A percentile compares a stretch with the other conserved stretches of the same genome.
phyloP scores from a whole-genome alignment of 1,140 invertebrate genomes.

The Drosophila equinoxialis region DNA sequence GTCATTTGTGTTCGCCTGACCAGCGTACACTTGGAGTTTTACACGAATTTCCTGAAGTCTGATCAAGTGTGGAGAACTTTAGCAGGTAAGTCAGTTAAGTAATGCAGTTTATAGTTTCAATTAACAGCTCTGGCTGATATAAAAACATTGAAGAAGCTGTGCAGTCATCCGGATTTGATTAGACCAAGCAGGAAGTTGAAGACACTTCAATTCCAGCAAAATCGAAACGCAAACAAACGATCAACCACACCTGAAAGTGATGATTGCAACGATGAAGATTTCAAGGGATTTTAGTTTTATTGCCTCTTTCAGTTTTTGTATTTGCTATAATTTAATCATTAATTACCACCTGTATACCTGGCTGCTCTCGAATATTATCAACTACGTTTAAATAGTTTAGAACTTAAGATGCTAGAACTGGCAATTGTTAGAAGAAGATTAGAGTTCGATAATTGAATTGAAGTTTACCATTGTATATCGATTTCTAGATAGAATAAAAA shows the following conservation, averaged over 20 bases:
- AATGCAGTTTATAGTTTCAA: background rate
- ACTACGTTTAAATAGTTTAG: slow-evolving; percentile 1
- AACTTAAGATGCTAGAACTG: background rate
- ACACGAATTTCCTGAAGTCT: slow-evolving; percentile 94
- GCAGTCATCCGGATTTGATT: slow-evolving; percentile 97
- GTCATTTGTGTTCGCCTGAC: slow-evolving; percentile 97
- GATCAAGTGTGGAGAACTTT: slow-evolving; percentile 89
- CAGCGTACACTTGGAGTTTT: slow-evolving; percentile 91
- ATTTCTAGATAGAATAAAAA: background rate
- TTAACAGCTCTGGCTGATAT: slow-evolving; percentile 94
- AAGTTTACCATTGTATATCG: background rate
- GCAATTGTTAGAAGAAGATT: background rate
- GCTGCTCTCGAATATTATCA: background rate
- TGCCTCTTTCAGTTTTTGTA: slow-evolving; percentile 51
- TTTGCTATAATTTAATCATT: slow-evolving; percentile 36
- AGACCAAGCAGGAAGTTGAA: background rate
- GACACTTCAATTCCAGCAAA: background rate
- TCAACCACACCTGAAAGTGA: slow-evolving; percentile 27
- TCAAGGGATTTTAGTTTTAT: slow-evolving; percentile 58
- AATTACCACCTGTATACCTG: slow-evolving; percentile 16
- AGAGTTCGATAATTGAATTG: background rate
- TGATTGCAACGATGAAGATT: slow-evolving; percentile 59
- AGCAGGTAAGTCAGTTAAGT: slow-evolving; percentile 44
- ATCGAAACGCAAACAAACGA: slow-evolving; percentile 20
- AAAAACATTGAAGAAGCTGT: slow-evolving; percentile 98